phyloP scores from a whole-genome alignment of 2,888 invertebrate species.

The Chaetogeoica ovagalla region DNA sequence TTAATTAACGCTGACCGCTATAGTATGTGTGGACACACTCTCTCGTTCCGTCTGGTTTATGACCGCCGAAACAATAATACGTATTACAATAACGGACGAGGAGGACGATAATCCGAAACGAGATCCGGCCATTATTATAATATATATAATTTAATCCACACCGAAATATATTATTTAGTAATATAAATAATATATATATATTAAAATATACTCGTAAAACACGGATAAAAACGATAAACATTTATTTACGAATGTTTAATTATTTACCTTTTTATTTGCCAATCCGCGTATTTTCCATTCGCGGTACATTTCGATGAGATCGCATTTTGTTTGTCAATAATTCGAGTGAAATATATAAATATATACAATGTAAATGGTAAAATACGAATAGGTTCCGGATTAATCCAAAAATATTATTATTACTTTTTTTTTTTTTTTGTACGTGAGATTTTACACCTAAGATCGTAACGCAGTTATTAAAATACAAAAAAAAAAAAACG shows the following conservation, averaged over 20 bases:
- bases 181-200: not conserved
- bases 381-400: no score
- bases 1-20: slow-evolving; percentile 38
- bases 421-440: no score
- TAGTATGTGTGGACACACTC: not conserved
- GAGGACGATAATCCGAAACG: slow-evolving; percentile 24
- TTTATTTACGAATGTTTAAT: slow-evolving; percentile 16
- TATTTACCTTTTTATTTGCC: not conserved
- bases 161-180: not conserved
- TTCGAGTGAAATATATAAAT: no score
- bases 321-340: no score
- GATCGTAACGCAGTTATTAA: no score
- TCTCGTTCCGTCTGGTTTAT: slow-evolving; percentile 33
- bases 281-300: not conserved
- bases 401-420: no score
- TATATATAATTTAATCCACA: not conserved
- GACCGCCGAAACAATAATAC: slow-evolving; percentile 19
- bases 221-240: slow-evolving; percentile 22
- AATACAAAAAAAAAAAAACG: no score
- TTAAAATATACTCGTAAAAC: slow-evolving; percentile 1
- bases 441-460: no score
- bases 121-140: slow-evolving; percentile 25
- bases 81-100: not conserved
- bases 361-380: no score
- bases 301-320: no score